These are phyloP conservation scores for Aphelocoma californica DNA, from an alignment of 2,797 vertebrate species.

Conservation along the genomic window DNA sequence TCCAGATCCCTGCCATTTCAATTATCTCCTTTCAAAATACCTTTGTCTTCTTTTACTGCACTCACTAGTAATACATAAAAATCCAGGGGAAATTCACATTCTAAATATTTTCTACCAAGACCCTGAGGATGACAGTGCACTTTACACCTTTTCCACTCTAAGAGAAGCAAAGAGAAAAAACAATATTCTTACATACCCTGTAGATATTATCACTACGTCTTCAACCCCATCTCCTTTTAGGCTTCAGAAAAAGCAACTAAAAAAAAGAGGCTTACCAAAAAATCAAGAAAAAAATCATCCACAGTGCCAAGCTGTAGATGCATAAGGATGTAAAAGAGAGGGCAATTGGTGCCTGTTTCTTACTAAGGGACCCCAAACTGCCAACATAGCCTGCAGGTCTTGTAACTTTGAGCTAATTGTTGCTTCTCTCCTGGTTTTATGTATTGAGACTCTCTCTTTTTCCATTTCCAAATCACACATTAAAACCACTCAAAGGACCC, in stretches of 20 bases:
- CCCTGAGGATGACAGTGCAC: background rate
- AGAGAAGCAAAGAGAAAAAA: background rate
- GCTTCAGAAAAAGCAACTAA: background rate
- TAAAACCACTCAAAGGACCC: background rate
- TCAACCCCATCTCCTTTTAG: background rate
- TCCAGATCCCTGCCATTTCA: background rate
- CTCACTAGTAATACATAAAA: background rate
- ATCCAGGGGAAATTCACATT: background rate
- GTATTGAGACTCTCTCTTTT: background rate
- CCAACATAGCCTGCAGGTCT: background rate
- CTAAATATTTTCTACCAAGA: background rate
- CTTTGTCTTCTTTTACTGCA: background rate
- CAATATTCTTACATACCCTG: background rate
- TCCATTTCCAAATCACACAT: background rate
- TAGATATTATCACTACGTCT: background rate
- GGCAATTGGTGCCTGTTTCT: fast-evolving
- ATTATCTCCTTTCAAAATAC: background rate
- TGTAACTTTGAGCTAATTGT: background rate
- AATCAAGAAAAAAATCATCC: fast-evolving
- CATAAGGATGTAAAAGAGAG: background rate
- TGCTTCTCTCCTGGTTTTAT: background rate
- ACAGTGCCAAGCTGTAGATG: background rate
- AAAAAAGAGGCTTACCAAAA: background rate
- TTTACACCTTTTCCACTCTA: background rate
- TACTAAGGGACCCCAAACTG: background rate